phyloP scores from a whole-genome alignment of 2,113 vertebrate genomes.

The Illadopsis cleaveri region DNA sequence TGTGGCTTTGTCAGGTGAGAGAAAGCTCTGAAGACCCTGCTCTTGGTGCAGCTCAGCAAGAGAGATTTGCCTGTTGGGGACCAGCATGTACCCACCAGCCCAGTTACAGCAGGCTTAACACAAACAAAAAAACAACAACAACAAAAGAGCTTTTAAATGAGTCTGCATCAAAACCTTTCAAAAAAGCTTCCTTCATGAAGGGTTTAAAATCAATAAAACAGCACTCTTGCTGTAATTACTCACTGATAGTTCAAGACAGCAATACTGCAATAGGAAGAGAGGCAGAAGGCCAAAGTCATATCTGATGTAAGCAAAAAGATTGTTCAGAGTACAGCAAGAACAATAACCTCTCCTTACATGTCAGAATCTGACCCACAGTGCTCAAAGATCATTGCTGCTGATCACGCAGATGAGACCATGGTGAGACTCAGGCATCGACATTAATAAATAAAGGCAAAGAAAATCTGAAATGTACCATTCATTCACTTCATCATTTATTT shows the following conservation, averaged over 20 bases:
- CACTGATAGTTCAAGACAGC: not conserved
- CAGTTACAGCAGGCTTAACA: not conserved
- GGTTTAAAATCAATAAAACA: conserved; percentile 38
- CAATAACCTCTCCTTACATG: not conserved
- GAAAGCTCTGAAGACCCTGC: not conserved
- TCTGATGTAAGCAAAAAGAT: not conserved
- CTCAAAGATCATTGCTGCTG: not conserved
- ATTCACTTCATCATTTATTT: not conserved
- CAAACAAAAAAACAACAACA: not conserved
- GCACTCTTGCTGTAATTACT: not conserved
- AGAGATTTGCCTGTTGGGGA: not conserved
- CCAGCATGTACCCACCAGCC: not conserved
- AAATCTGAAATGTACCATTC: not conserved
- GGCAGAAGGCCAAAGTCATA: not conserved
- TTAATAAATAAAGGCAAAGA: not conserved
- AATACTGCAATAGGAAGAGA: not conserved
- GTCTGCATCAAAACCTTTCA: not conserved
- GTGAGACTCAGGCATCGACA: not conserved
- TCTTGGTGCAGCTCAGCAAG: not conserved
- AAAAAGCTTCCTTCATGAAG: not conserved
- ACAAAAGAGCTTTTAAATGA: not conserved
- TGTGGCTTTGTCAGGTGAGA: not conserved
- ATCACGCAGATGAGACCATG: not conserved
- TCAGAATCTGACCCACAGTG: not conserved
- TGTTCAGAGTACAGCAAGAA: not conserved